These are phyloP conservation scores for Spea multiplicata DNA, from an alignment of 2,113 vertebrate genomes.

Conservation along the genomic window DNA sequence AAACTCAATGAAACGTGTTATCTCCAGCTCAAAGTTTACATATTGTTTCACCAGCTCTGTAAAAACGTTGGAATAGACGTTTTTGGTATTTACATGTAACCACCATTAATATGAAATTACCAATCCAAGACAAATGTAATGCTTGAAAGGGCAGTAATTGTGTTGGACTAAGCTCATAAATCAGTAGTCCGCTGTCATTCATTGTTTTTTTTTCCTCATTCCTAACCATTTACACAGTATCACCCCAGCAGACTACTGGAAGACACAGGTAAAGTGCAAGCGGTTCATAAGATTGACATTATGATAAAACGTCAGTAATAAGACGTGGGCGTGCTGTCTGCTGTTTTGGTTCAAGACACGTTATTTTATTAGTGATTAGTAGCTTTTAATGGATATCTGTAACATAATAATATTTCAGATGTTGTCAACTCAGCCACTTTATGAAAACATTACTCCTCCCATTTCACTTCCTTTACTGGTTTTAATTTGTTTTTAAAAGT, in stretches of 20 bases:
- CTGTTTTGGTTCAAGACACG: too few species aligned
- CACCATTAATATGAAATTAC: constrained; percentile 41
- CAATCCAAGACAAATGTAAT: constrained; percentile 47
- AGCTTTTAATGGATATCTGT: neutral
- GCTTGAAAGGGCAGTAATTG: constrained; percentile 45
- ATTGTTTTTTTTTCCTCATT: constrained; percentile 20
- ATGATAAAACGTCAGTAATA: too few species aligned
- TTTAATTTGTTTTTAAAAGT: neutral
- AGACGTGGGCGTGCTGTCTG: too few species aligned
- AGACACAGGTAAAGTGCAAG: too few species aligned
- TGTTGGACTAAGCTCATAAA: constrained; percentile 41
- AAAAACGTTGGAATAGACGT: constrained; percentile 36
- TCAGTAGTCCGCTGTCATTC: constrained; percentile 37
- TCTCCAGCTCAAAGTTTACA: constrained; percentile 42
- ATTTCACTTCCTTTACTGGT: neutral
- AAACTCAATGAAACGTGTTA: too few species aligned
- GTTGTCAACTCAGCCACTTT: neutral
- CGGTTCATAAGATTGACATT: too few species aligned
- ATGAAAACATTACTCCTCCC: constrained; percentile 3
- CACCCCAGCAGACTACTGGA: neutral
- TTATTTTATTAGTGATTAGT: neutral
- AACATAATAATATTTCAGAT: too few species aligned
- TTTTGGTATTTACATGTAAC: constrained; percentile 41
- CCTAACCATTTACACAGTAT: constrained; percentile 10
- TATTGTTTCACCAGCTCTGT: constrained; percentile 44